Evolutionary conservation across 2,888 invertebrate genomes (phyloP).

Genomic region (Anagyrus pseudococci): DNA sequence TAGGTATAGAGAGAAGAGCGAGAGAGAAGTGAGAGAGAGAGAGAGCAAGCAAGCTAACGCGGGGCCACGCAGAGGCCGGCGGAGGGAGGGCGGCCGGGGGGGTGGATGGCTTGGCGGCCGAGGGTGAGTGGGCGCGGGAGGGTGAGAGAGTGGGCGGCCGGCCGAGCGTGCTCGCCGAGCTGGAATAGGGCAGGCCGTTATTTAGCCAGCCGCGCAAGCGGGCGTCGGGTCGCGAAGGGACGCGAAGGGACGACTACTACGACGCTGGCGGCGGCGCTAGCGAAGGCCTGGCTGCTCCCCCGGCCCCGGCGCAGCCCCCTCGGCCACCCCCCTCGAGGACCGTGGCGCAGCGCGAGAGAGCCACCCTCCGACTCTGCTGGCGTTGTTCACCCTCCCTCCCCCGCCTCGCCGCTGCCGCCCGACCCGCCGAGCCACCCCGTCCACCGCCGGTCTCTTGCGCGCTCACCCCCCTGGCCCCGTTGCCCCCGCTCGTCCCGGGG

Average conservation of each 20-base stretch:
- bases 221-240: constrained; percentile 4
- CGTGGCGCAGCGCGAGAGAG: constrained; percentile 53
- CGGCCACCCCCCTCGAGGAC: constrained; percentile 41
- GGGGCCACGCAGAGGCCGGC: too few relatives aligned
- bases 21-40: constrained; percentile 18
- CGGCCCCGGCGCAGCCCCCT: background rate
- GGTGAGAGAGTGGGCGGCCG: constrained; percentile 3
- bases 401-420: constrained; percentile 39
- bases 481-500: constrained; percentile 38
- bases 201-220: constrained; percentile 44
- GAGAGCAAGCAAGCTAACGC: too few relatives aligned
- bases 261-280: constrained; percentile 16
- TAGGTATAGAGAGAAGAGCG: constrained; percentile 19
- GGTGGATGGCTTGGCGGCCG: too few relatives aligned
- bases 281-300: background rate
- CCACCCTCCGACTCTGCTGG: background rate
- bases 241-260: constrained; percentile 17
- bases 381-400: constrained; percentile 13
- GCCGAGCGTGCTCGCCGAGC: constrained; percentile 10
- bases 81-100: too few relatives aligned
- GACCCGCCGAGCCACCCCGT: too few relatives aligned
- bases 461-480: constrained; percentile 36
- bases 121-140: too few relatives aligned
- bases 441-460: too few relatives aligned
- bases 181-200: constrained; percentile 43